Evolutionary conservation across 2,113 vertebrate species (phyloP).

Genomic region (Todiramphus saurophagus): DNA sequence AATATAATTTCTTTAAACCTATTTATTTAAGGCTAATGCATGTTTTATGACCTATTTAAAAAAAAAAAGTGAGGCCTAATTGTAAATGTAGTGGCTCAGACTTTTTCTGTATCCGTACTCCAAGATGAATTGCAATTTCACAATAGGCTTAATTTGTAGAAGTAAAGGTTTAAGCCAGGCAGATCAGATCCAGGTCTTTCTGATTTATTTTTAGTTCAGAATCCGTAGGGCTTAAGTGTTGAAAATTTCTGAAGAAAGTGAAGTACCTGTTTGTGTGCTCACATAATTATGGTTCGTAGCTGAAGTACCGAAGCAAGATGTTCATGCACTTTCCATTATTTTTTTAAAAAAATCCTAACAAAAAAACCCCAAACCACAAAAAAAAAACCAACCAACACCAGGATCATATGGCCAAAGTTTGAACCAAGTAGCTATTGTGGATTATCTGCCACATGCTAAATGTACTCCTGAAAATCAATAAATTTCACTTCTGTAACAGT

Average conservation of each 20-base stretch:
- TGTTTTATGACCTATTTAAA: neutral
- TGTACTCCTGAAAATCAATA: neutral
- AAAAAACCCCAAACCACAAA: neutral
- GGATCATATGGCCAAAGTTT: neutral
- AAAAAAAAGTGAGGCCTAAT: neutral
- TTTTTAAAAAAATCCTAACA: neutral
- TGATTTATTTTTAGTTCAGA: neutral
- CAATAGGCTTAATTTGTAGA: neutral
- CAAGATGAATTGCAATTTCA: neutral
- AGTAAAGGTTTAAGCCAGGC: neutral
- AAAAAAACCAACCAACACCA: fast-evolving
- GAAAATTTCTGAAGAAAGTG: neutral
- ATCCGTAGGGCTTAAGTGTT: neutral
- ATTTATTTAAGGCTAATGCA: neutral
- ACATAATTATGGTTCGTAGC: neutral
- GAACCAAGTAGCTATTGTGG: neutral
- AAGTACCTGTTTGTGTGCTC: neutral
- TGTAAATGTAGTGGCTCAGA: neutral
- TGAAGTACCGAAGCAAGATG: neutral
- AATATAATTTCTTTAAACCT: neutral
- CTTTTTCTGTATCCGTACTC: neutral
- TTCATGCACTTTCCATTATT: neutral
- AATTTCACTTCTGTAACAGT: neutral
- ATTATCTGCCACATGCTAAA: neutral
- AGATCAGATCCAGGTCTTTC: neutral